These are phyloP conservation scores for Syrrhaptes paradoxus DNA, from an alignment of 2,113 vertebrate genomes.

Conservation along the genomic window DNA sequence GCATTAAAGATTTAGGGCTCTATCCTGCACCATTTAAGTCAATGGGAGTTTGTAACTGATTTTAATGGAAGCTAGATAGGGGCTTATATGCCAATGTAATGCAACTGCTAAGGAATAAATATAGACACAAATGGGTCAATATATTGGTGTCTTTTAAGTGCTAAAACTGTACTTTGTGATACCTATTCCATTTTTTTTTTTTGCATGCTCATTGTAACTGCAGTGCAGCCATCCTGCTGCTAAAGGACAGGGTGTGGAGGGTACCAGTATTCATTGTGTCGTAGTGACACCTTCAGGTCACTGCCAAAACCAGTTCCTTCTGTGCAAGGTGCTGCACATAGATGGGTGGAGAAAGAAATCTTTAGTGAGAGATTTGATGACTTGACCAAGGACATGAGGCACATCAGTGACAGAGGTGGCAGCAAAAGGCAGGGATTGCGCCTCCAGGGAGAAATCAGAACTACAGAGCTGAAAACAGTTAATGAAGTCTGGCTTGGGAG, in stretches of 20 bases:
- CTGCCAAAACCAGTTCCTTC: background rate
- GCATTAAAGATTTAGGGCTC: conserved; percentile 41
- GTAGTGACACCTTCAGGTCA: conserved; percentile 57
- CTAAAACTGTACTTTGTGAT: conserved; percentile 29
- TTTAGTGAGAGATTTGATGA: background rate
- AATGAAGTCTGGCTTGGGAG: background rate
- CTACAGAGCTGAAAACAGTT: background rate
- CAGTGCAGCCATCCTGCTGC: background rate
- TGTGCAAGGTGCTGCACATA: background rate
- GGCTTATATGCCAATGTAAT: background rate
- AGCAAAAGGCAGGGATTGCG: background rate
- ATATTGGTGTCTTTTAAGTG: conserved; percentile 51
- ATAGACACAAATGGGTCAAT: conserved; percentile 39
- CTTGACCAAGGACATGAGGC: background rate
- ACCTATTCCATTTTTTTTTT: background rate
- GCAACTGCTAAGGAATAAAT: conserved; percentile 33
- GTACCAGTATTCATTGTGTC: conserved; percentile 35
- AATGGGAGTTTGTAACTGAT: conserved; percentile 34
- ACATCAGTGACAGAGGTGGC: background rate
- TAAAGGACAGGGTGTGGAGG: background rate
- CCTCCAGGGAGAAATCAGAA: background rate
- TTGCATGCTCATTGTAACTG: conserved; percentile 4
- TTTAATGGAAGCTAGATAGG: conserved; percentile 21
- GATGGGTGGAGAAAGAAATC: background rate
- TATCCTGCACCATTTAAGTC: background rate